A percentile compares a stretch with the other conserved stretches of the same genome.
Evolutionary conservation across 2,797 vertebrate species (phyloP).

Genomic region (Discoglossus pictus): DNA sequence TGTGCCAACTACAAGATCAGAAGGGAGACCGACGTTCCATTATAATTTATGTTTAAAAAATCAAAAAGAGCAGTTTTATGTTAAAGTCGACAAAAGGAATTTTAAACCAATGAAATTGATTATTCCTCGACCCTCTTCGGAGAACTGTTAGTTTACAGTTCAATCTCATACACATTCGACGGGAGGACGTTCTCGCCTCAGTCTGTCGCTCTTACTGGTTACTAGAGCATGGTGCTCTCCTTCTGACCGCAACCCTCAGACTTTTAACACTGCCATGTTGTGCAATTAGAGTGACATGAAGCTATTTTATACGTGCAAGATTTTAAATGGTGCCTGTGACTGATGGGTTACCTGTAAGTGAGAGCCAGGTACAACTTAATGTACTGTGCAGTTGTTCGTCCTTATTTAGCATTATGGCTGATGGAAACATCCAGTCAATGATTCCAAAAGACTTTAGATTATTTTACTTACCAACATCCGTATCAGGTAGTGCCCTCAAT

Average conservation of each 20-base stretch:
- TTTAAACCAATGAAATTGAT: conserved; percentile 60
- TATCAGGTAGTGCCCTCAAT: conserved; percentile 66
- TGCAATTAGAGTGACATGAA: conserved; percentile 79
- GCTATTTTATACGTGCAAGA: conserved; percentile 72
- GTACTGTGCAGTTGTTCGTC: conserved; percentile 61
- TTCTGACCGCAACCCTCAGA: conserved; percentile 61
- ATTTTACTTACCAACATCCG: conserved; percentile 60
- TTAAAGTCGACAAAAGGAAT: conserved; percentile 56
- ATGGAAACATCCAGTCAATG: conserved; percentile 59
- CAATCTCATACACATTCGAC: conserved; percentile 55
- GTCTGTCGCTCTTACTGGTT: conserved; percentile 63
- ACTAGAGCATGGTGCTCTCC: conserved; percentile 37
- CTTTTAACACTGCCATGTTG: conserved; percentile 79
- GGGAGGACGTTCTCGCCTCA: conserved; percentile 63
- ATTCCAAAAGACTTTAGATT: conserved; percentile 59
- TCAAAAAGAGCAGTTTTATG: conserved; percentile 59
- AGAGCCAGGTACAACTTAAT: conserved; percentile 62
- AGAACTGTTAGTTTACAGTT: conserved; percentile 61
- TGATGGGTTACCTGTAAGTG: conserved; percentile 68
- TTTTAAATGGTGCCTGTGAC: conserved; percentile 78
- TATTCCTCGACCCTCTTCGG: conserved; percentile 60
- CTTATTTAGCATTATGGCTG: conserved; percentile 62
- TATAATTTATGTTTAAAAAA: conserved; percentile 58
- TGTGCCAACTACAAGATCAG: conserved; percentile 67
- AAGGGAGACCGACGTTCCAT: conserved; percentile 54